These are phyloP conservation scores for Aphaenogaster floridana DNA, from an alignment of 1,140 invertebrate genomes.

Conservation along the genomic window DNA sequence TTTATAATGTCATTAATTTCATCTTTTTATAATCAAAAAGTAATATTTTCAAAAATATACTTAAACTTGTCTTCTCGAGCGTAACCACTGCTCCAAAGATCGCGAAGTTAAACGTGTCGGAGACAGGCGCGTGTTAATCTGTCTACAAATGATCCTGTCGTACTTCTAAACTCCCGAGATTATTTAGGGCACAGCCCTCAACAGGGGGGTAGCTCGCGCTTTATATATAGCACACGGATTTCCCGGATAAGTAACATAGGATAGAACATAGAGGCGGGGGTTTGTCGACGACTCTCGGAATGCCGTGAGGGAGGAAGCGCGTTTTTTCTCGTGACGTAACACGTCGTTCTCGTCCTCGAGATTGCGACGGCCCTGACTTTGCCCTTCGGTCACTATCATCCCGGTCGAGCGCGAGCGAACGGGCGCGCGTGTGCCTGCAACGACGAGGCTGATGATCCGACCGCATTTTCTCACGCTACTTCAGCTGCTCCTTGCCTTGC, in stretches of 20 bases:
- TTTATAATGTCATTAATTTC: not conserved
- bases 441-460: conserved; percentile 57
- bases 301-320: not conserved
- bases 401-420: not conserved
- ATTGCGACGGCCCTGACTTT: conserved; percentile 70
- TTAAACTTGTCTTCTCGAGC: not conserved
- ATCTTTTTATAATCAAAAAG: not conserved
- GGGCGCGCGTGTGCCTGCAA: conserved; percentile 28
- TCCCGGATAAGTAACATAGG: not conserved
- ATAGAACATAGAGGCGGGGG: not conserved
- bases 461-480: conserved; percentile 81
- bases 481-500: conserved; percentile 76
- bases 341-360: conserved; percentile 13
- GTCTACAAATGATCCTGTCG: not conserved
- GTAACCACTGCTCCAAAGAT: not conserved
- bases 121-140: not conserved
- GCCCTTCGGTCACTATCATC: conserved; percentile 72
- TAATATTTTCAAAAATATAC: not conserved
- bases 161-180: not conserved
- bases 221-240: conserved; percentile 4
- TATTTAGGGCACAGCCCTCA: not conserved
- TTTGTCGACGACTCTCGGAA: not conserved
- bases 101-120: not conserved
- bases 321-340: conserved; percentile 22
- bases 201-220: not conserved